phyloP scores from a whole-genome alignment of 2,113 vertebrate species.

The Callopanchax toddi region DNA sequence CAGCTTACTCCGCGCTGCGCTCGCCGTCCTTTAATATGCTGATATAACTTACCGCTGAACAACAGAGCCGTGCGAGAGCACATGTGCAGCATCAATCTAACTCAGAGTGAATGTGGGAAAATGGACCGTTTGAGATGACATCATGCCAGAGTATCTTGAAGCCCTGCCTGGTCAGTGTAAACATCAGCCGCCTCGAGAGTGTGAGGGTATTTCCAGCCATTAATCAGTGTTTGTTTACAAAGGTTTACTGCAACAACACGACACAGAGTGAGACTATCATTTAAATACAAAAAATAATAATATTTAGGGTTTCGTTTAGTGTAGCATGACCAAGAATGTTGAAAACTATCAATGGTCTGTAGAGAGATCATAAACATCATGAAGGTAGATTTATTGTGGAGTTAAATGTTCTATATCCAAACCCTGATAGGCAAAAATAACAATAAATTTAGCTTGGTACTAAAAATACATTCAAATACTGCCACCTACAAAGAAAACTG shows the following conservation, averaged over 20 bases:
- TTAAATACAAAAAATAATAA: conserved; percentile 14
- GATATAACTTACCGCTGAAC: conserved; percentile 72
- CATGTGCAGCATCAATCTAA: conserved; percentile 75
- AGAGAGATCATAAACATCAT: background rate
- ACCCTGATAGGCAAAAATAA: too few species aligned
- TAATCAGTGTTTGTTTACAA: conserved; percentile 60
- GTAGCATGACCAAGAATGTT: conserved; percentile 5
- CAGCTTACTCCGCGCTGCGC: conserved; percentile 55
- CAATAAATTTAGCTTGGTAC: too few species aligned
- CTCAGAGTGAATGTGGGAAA: conserved; percentile 70
- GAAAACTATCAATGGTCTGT: conserved; percentile 3
- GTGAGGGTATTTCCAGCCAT: conserved; percentile 68
- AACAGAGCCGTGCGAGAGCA: conserved; percentile 63
- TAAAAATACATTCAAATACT: too few species aligned
- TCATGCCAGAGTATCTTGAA: conserved; percentile 68
- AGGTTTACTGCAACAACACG: conserved; percentile 40
- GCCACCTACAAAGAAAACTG: too few species aligned
- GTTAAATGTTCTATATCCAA: too few species aligned
- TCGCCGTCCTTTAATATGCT: conserved; percentile 61
- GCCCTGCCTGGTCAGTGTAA: conserved; percentile 67
- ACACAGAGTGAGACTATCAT: conserved; percentile 23
- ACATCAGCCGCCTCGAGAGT: conserved; percentile 55
- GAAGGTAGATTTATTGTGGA: too few species aligned
- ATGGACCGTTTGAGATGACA: conserved; percentile 62
- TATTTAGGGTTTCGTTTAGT: conserved; percentile 18